Evolutionary conservation across 2,888 invertebrate species (phyloP), one percentile per base, ranked within the genome.

Genomic region (Diaperis boleti): DNA sequence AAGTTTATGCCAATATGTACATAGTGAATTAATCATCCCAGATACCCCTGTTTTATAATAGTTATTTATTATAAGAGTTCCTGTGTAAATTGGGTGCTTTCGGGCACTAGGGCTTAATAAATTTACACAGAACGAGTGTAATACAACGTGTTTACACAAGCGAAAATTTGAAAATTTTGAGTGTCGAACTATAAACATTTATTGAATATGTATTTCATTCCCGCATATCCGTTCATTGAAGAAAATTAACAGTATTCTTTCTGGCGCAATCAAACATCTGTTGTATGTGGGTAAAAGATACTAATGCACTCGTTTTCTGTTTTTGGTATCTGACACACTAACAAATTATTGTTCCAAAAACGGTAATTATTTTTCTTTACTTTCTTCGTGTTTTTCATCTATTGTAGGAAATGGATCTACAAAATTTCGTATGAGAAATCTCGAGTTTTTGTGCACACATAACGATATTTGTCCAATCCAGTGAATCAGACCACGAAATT

Each of bases 401-500:
- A 11, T 42, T 42, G 20, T 42, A 20, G 1, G 10, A 13, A 8
- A 26, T 6, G 26, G 14, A 47, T 11, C 11, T 47, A 47, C 7
- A 22, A 5, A 47, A 47, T 15, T 47, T 4, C 8, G 37, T 8
- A 14, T 39, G 39, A 17, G 47, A 20, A 44, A 44, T 26, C 20
- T 13, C 44, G 20, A 44, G 22, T 44, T 44, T 47, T 47, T 47
- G 47, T 29, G 14, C 15, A 11, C 15, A 39, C n/a, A 39, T 10
- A 7, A n/a, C 13, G 15, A 39, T 39, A 42, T 20, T 15, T 18
- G 18, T 42, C 26, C 33, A 44, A 55, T 10, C 17, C 18, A 33
- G 44, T 31, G 54, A 55, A 55, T 55, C 44, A 55, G 55, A 55
- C 55, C 55, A 55, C 55, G 55, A 55, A 55, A 55, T 41, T 54